Base-by-base conservation (phyloP, 2,888 invertebrate species). In the Mactromeris polynyma region DNA sequence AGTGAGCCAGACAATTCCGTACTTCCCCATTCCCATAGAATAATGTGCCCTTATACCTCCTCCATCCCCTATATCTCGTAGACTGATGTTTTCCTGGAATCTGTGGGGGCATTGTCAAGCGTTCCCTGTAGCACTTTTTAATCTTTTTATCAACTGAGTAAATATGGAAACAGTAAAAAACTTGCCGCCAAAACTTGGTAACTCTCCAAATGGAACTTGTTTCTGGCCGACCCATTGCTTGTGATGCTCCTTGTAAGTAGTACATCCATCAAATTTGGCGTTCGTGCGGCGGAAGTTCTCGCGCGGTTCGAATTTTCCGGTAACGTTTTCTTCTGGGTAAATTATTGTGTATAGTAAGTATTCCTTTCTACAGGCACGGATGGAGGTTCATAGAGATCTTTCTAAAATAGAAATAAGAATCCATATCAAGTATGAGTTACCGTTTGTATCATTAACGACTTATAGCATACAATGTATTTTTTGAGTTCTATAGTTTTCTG, bases 101-200 rank as follows among this genome's bases (percentile, higher is more conserved):
- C n/a, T n/a, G n/a, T n/a, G n/a, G n/a, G n/a, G n/a, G n/a, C n/a
- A n/a, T n/a, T n/a, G n/a, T n/a, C n/a, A n/a, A n/a, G n/a, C n/a
- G n/a, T n/a, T n/a, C n/a, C n/a, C n/a, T n/a, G n/a, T n/a, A n/a
- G n/a, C n/a, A n/a, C n/a, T n/a, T n/a, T n/a, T n/a, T n/a, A n/a
- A n/a, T n/a, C n/a, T n/a, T n/a, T n/a, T n/a, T n/a, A n/a, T n/a
- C n/a, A n/a, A n/a, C n/a, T n/a, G n/a, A n/a, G n/a, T n/a, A n/a
- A n/a, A n/a, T n/a, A n/a, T n/a, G n/a, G 3, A 46, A 46, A 46
- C 17, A 17, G 14, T 9, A 21, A 58, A 19, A 6, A 2, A 81
- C 86, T 78, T 89, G 95, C 96, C 96, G 58, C 96, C 95, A 90
- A 96, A 96, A 81, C 95, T 95, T 17, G 96, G 96, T 54, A 96